Conservation (phyloP, 2,113 vertebrate genomes). For the Carassius carassius region DNA sequence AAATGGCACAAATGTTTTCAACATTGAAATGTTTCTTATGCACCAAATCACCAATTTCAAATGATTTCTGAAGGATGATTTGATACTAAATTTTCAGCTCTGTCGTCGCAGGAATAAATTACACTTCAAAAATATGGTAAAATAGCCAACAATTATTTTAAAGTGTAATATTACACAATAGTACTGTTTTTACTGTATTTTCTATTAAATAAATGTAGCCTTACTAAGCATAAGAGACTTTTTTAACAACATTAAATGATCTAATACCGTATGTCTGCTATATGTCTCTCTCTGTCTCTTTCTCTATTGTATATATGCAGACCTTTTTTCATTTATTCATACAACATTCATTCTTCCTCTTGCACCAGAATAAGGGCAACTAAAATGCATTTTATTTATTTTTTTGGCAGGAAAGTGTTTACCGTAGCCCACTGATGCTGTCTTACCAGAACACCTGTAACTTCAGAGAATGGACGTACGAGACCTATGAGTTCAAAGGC, state of each 20-base stretch:
- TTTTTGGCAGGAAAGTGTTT: constrained; percentile 33
- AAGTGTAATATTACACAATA: no score
- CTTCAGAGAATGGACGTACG: constrained; percentile 82
- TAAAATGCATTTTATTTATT: background rate
- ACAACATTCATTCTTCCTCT: background rate
- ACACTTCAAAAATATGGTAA: background rate
- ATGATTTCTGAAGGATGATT: background rate
- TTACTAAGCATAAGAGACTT: background rate
- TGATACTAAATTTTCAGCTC: background rate
- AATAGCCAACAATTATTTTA: no score
- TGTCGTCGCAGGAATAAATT: background rate
- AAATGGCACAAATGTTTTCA: background rate
- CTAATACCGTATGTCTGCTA: background rate
- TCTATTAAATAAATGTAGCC: background rate
- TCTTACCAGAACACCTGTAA: constrained; percentile 79
- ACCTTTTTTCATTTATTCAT: no score
- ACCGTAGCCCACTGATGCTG: constrained; percentile 64
- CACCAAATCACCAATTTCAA: background rate
- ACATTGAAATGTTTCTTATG: background rate
- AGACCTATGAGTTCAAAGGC: constrained; percentile 80
- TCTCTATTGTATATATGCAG: no score
- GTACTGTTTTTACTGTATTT: background rate
- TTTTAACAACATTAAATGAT: no score
- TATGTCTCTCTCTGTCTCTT: background rate
- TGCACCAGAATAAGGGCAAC: background rate